These are phyloP conservation scores for Rhadinocentrus ornatus DNA, from an alignment of 2,797 vertebrate species.

Conservation along the genomic window DNA sequence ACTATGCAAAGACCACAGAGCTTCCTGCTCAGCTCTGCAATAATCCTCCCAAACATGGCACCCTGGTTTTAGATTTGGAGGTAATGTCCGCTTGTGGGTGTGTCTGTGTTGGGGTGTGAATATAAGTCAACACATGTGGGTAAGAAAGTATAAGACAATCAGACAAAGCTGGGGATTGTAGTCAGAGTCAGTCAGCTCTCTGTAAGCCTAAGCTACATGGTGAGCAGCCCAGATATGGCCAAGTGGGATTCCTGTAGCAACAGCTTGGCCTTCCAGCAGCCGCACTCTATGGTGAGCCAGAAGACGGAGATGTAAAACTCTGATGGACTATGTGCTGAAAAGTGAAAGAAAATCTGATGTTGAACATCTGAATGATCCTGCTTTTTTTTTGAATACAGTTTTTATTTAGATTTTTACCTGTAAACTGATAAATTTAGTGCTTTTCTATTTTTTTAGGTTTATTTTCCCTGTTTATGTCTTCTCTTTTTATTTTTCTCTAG, in stretches of 20 bases:
- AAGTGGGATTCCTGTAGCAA: constrained; percentile 62
- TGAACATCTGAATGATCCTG: not conserved
- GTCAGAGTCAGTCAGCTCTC: constrained; percentile 16
- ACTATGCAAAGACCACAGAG: not conserved
- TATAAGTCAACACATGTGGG: not conserved
- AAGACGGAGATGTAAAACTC: not conserved
- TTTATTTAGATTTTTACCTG: constrained; percentile 1
- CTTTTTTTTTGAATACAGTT: not conserved
- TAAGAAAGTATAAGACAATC: constrained; percentile 1
- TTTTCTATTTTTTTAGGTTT: not conserved
- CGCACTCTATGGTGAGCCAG: constrained; percentile 86
- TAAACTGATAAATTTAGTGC: not conserved
- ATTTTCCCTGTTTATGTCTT: constrained; percentile 12
- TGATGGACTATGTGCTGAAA: not conserved
- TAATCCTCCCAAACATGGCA: constrained; percentile 5
- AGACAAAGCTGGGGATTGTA: constrained; percentile 11
- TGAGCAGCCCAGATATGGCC: constrained; percentile 53
- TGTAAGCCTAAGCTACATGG: constrained; percentile 12
- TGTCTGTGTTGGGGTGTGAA: constrained; percentile 24
- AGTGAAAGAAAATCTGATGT: not conserved
- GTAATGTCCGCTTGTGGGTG: constrained; percentile 26
- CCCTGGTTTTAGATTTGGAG: not conserved
- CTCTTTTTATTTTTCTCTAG: constrained; percentile 41
- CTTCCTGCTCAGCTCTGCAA: not conserved
- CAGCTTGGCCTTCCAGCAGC: constrained; percentile 79